These are phyloP conservation scores for Harpagoxenus sublaevis DNA, from an alignment of 2,888 invertebrate genomes.

Conservation along the genomic window DNA sequence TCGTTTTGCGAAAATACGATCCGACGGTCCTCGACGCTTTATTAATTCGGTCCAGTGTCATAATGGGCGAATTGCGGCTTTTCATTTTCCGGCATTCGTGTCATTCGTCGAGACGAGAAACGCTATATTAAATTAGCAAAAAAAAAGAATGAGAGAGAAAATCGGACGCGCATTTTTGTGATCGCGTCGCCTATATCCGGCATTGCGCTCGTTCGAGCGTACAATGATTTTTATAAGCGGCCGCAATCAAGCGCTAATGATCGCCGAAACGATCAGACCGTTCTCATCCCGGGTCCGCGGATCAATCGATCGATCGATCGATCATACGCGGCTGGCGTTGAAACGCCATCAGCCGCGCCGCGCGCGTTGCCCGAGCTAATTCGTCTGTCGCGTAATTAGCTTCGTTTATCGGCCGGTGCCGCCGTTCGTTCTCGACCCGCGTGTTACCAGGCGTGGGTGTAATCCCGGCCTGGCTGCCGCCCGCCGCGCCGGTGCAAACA, in stretches of 20 bases:
- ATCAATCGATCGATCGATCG: constrained; percentile 62
- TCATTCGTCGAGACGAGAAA: background rate
- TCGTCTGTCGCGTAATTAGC: constrained; percentile 74
- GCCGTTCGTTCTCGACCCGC: constrained; percentile 59
- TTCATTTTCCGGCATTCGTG: constrained; percentile 2
- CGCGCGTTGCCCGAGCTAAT: constrained; percentile 65
- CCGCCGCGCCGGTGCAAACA: constrained; percentile 67
- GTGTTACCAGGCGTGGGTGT: constrained; percentile 58
- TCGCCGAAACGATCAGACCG: constrained; percentile 46
- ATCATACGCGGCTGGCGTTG: constrained; percentile 44
- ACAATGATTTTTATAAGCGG: constrained; percentile 33
- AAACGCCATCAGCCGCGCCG: constrained; percentile 47
- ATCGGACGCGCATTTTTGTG: background rate
- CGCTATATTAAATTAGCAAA: background rate
- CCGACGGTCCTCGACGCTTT: constrained; percentile 11
- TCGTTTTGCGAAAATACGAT: constrained; percentile 36
- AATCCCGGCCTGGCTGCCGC: constrained; percentile 65
- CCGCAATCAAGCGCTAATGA: constrained; percentile 36
- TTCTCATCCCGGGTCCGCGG: constrained; percentile 19
- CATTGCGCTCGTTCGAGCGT: background rate
- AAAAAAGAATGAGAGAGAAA: background rate
- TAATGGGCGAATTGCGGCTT: background rate
- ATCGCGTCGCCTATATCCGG: constrained; percentile 10
- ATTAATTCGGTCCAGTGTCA: constrained; percentile 39
- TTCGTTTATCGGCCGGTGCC: constrained; percentile 75